Percentiles rank a stretch among this genome's conserved stretches.
Conservation (phyloP, 2,888 invertebrate genomes). For the Griposia aprilina region DNA sequence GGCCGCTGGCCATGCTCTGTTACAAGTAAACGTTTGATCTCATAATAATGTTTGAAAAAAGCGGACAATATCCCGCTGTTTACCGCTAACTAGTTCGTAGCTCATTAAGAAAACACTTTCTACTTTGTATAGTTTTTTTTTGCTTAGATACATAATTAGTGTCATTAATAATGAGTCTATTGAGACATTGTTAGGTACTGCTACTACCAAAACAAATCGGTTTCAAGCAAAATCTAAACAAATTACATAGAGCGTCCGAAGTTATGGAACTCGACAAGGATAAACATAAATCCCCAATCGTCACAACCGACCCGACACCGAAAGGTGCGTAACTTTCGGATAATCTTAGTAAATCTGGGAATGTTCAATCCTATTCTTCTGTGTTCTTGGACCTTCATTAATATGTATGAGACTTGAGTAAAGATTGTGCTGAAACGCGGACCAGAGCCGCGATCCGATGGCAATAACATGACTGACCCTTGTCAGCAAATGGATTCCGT, state of each 20-base stretch:
- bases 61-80: conserved; percentile 33
- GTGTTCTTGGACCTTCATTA: conserved; percentile 68
- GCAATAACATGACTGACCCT: conserved; percentile 82
- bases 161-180: conserved; percentile 18
- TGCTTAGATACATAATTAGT: conserved; percentile 14
- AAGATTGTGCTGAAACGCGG: conserved; percentile 77
- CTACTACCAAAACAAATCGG: not conserved
- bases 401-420: conserved; percentile 82
- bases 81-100: conserved; percentile 33
- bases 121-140: conserved; percentile 14
- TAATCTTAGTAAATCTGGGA: conserved; percentile 71
- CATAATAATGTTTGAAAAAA: conserved; percentile 50
- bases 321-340: conserved; percentile 54
- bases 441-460: conserved; percentile 70
- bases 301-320: conserved; percentile 37
- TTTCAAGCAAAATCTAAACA: not conserved
- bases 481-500: conserved; percentile 82
- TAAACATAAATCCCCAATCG: conserved; percentile 50
- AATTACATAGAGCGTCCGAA: not conserved
- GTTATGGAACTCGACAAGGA: conserved; percentile 6
- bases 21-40: conserved; percentile 63
- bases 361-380: conserved; percentile 71
- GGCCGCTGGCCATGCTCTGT: conserved; percentile 69
- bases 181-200: not conserved
- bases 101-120: conserved; percentile 50